These are phyloP conservation scores for Maccullochella peelii DNA, from an alignment of 2,113 vertebrate genomes.

Conservation along the genomic window DNA sequence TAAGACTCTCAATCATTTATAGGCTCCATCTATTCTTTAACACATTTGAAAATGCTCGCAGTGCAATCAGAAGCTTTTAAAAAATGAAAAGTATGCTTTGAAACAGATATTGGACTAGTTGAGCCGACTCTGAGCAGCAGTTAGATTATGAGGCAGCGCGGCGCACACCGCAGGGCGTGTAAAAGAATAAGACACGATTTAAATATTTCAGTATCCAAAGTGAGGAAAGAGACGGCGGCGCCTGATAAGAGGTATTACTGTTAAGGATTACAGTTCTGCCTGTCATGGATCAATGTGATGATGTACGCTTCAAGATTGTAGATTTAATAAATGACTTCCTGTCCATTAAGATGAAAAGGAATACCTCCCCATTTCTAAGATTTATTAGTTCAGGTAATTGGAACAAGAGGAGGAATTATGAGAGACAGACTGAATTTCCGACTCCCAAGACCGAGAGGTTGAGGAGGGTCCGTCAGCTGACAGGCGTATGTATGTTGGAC, in stretches of 20 bases:
- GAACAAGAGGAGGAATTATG: constrained; percentile 80
- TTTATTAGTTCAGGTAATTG: constrained; percentile 89
- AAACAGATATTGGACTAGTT: constrained; percentile 69
- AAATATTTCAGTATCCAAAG: constrained; percentile 85
- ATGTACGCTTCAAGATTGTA: constrained; percentile 75
- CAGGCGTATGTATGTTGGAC: constrained; percentile 44
- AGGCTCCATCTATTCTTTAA: constrained; percentile 79
- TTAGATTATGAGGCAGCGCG: constrained; percentile 63
- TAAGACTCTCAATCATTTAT: constrained; percentile 73
- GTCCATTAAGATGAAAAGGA: constrained; percentile 85
- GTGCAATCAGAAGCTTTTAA: constrained; percentile 66
- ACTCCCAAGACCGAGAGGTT: constrained; percentile 58
- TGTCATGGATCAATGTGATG: constrained; percentile 82
- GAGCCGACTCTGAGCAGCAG: constrained; percentile 58
- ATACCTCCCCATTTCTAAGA: constrained; percentile 82
- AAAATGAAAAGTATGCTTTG: constrained; percentile 76
- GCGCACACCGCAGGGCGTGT: constrained; percentile 73
- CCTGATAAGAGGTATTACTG: constrained; percentile 77
- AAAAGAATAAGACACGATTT: constrained; percentile 81
- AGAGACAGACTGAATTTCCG: constrained; percentile 80
- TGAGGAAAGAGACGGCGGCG: constrained; percentile 60
- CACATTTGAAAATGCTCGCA: constrained; percentile 69
- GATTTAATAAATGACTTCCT: constrained; percentile 86
- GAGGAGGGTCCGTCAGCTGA: constrained; percentile 67
- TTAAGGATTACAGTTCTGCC: constrained; percentile 84